phyloP scores from a whole-genome alignment of 2,113 vertebrate genomes.

The Petrocephalus microphthalmus region DNA sequence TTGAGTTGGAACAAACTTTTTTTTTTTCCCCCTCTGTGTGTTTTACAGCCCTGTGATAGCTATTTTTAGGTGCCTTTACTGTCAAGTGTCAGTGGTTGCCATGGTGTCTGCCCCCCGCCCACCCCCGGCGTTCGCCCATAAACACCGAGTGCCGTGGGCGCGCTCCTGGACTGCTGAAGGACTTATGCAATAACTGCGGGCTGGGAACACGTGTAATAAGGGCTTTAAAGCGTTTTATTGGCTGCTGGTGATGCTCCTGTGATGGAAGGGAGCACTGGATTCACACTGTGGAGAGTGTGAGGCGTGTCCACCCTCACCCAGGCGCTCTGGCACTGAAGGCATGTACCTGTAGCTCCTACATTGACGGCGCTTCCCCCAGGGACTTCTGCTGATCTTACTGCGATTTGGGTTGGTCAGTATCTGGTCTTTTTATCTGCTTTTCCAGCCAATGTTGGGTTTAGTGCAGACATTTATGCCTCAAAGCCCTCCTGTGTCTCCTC shows the following conservation, averaged over 20 bases:
- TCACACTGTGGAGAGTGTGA: neutral
- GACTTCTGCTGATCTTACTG: neutral
- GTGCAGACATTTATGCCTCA: neutral
- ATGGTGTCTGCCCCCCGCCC: neutral
- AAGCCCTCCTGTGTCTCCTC: neutral
- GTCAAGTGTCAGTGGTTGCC: slow-evolving; percentile 14
- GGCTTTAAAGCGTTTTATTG: neutral
- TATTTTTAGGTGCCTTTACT: slow-evolving; percentile 10
- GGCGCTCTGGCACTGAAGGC: neutral
- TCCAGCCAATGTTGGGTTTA: neutral
- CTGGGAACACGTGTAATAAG: neutral
- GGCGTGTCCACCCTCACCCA: neutral
- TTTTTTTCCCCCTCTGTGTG: neutral
- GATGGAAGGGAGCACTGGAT: neutral
- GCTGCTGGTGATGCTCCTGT: neutral
- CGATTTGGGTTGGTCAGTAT: neutral
- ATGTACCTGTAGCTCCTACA: neutral
- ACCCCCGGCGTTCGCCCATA: neutral
- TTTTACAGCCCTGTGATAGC: neutral
- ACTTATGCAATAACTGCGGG: slow-evolving; percentile 10
- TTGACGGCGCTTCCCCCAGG: neutral
- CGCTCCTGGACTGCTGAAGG: neutral
- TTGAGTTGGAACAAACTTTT: neutral
- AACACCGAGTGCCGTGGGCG: neutral
- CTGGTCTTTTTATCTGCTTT: neutral